A percentile compares a stretch with the other conserved stretches of the same genome.
Conservation (phyloP, 2,888 invertebrate genomes). For the Lepidocyrtinus sp. region DNA sequence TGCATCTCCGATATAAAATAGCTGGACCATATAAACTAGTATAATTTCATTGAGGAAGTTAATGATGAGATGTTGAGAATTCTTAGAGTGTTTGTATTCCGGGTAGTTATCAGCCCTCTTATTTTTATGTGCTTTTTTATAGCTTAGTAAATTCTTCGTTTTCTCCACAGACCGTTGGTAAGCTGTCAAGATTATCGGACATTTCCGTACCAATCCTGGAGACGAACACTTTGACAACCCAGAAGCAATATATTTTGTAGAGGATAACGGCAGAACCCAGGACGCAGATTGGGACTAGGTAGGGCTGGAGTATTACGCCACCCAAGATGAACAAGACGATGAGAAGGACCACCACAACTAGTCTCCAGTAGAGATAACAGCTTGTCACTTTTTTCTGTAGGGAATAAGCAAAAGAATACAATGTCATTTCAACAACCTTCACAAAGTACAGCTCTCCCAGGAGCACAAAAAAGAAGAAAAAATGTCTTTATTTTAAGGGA, state of each 20-base stretch:
- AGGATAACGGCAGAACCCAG: slow-evolving; percentile 42
- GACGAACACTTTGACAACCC: slow-evolving; percentile 62
- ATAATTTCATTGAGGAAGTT: too few relatives aligned
- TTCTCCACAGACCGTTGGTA: slow-evolving; percentile 60
- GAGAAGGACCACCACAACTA: slow-evolving; percentile 63
- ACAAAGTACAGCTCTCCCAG: not conserved
- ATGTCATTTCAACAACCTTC: slow-evolving; percentile 15
- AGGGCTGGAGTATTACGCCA: slow-evolving; percentile 47
- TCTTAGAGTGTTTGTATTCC: too few relatives aligned
- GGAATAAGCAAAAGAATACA: slow-evolving; percentile 22
- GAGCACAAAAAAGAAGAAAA: not conserved
- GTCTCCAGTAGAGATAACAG: slow-evolving; percentile 65
- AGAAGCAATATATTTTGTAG: slow-evolving; percentile 63
- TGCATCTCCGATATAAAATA: too few relatives aligned
- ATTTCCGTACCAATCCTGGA: slow-evolving; percentile 52
- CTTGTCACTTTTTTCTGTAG: slow-evolving; percentile 63
- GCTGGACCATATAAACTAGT: too few relatives aligned
- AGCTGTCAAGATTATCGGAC: slow-evolving; percentile 52
- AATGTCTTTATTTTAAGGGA: too few relatives aligned
- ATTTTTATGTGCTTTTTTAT: slow-evolving; percentile 27
- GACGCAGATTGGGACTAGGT: slow-evolving; percentile 49
- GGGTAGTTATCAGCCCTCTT: too few relatives aligned
- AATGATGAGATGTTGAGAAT: too few relatives aligned
- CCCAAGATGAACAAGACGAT: slow-evolving; percentile 56
- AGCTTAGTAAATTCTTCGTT: slow-evolving; percentile 59